Base-by-base conservation (phyloP, 1,140 invertebrate species). In the Littorina saxatilis region DNA sequence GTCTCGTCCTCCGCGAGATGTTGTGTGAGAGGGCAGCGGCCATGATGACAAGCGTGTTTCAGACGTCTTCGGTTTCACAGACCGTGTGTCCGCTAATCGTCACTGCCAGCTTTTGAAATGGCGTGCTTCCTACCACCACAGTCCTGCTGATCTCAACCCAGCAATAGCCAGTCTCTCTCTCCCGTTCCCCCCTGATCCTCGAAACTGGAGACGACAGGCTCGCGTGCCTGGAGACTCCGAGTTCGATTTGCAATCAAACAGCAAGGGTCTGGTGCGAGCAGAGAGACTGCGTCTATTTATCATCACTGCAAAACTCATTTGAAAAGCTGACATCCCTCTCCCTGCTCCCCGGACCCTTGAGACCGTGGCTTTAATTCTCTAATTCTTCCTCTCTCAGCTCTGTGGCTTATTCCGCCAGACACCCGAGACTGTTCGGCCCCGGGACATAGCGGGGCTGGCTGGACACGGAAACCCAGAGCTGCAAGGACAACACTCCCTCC, bases 271-370 rank as follows among this genome's bases (percentile, higher is more conserved):
- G 76, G 76, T 58, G 50, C 76, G 29, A 63, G 50, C 37, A 32
- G 55, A 23, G 55, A 58, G 32, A 40, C 76, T 61, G 23, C 39
- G 55, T 78, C 76, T 78, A 78, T 78, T 78, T 78, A 78, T 78
- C 76, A 78, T 78, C 76, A 78, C 76, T 78, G 58, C 76, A 78
- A 78, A 78, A 78, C 76, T 78, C 76, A 66, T 78, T 63, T 37
- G 55, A 78, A 78, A 43, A 78, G 58, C 76, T 78, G 76, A 78
- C 76, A 78, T 78, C 76, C 58, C 55, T 32, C 55, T 37, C 76
- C 76, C 76, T 20, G 58, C 43, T 39, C 70, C 40, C 11, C 27
- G 40, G 20, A 27, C 70, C 70, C 70, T 20, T 0, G 70, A 23
- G 70, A 73, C 40, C 37, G n/a, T 11, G 39, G n/a, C 40, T 47